Percentiles rank a stretch among this genome's conserved stretches.
Conservation (phyloP, 2,113 vertebrate genomes). For the Dipodomys spectabilis region DNA sequence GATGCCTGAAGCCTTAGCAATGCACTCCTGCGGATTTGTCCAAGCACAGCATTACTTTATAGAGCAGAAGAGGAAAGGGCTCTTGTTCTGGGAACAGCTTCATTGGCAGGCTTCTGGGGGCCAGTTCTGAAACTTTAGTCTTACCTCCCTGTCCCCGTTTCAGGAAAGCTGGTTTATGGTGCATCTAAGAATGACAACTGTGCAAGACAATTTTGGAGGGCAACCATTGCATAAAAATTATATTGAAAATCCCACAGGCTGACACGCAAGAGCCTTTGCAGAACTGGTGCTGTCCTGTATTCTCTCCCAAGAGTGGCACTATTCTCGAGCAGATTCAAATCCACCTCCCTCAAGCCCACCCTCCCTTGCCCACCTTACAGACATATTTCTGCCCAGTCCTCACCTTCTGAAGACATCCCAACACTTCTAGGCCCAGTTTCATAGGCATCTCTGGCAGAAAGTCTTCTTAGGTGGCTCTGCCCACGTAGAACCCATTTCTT, state of each 20-base stretch:
- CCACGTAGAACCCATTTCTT: background rate
- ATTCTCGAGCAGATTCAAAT: background rate
- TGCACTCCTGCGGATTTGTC: conserved; percentile 64
- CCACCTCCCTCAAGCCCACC: background rate
- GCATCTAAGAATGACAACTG: conserved; percentile 28
- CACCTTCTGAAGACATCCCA: background rate
- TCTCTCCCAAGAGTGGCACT: background rate
- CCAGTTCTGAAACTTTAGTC: background rate
- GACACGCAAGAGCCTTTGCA: background rate
- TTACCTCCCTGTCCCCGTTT: background rate
- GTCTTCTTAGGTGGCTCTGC: background rate
- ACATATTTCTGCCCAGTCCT: background rate
- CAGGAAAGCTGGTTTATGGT: conserved; percentile 42
- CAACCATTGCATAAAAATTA: background rate
- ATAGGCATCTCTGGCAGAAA: background rate
- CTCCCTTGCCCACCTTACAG: background rate
- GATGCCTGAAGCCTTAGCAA: conserved; percentile 74
- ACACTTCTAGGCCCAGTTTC: background rate
- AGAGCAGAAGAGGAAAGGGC: background rate
- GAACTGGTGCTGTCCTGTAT: background rate
- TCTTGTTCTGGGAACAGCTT: background rate
- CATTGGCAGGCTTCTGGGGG: conserved; percentile 8
- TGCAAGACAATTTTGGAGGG: too few species aligned
- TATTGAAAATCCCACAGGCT: background rate
- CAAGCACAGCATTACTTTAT: conserved; percentile 66